Evolutionary conservation across 2,888 invertebrate species (phyloP).

Genomic region (Apodemia zela): DNA sequence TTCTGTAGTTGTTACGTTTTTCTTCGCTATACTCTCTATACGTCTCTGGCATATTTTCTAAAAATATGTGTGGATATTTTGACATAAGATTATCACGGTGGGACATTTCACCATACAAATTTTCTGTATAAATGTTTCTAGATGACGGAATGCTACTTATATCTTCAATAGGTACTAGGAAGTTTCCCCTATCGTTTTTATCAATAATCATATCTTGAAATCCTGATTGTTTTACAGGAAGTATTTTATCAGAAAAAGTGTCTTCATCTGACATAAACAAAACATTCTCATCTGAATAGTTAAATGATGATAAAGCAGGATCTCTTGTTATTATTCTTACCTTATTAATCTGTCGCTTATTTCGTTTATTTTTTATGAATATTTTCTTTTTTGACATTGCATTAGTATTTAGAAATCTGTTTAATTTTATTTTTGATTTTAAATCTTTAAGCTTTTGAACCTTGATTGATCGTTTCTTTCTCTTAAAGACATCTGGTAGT

Average conservation of each 20-base stretch:
- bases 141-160: conserved; percentile 19
- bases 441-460: conserved; percentile 47
- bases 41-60: conserved; percentile 47
- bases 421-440: conserved; percentile 49
- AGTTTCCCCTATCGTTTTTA: conserved; percentile 32
- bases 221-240: conserved; percentile 45
- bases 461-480: conserved; percentile 48
- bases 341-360: conserved; percentile 57
- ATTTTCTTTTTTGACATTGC: conserved; percentile 43
- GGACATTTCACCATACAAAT: conserved; percentile 39
- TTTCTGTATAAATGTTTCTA: conserved; percentile 31
- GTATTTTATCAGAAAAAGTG: conserved; percentile 46
- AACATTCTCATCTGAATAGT: conserved; percentile 50
- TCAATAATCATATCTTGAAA: conserved; percentile 36
- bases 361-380: conserved; percentile 51
- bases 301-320: conserved; percentile 35
- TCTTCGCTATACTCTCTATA: conserved; percentile 23
- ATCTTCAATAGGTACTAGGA: conserved; percentile 38
- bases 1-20: conserved; percentile 16
- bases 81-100: conserved; percentile 53
- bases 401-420: conserved; percentile 51
- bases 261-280: conserved; percentile 56
- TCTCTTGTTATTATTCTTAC: conserved; percentile 57
- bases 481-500: conserved; percentile 44
- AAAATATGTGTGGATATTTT: conserved; percentile 64